Base-by-base conservation (phyloP, 64 coral and sea anemone genomes). In the Dendronephthya gigantea region DNA sequence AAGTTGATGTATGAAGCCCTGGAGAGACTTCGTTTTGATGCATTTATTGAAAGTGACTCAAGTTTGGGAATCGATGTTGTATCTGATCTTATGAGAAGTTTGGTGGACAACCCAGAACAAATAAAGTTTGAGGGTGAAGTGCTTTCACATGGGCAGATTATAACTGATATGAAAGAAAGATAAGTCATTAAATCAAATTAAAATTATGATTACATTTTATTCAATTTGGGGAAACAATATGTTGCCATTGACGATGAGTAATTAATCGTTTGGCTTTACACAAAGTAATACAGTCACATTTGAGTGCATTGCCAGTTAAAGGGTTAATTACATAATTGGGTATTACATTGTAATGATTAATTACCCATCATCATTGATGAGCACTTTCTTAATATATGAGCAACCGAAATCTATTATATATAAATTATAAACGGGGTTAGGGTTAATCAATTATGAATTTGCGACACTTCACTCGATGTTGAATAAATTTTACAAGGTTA, bases 1-100 rank as follows among this genome's bases (percentile, higher is more conserved):
- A 79, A 79, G 28, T 39, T 79, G 9, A 33, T 79, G 12, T 79
- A 17, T 79, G 72, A 79, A 79, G 72, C 72, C 72, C 19, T 79
- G 72, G 72, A 79, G 29, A 79, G 72, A 79, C 72, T 79, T 79
- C 72, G 72, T 79, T 79, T 79, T 36, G 36, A 62, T 7, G 55
- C 55, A n/a, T 62, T 62, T 62, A 7, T 62, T 19, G 55, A 62
- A 19, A 62, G 55, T 62, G 19, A 62, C 8, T 7, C 55, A 62
- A 62, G 6, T 62, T 5, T n/a, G 55, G 19, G 25, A 62, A 62
- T 7, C 0, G 55, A 7, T 17, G 55, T 23, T 17, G 23, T 15
- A 16, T 3, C 23, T 58, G 51, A n/a, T n/a, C 51, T 58, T n/a
- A 17, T 15, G 4, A 58, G 22, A 58, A n/a, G 23, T 22, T 22